A percentile compares a stretch with the other conserved stretches of the same genome.
These are phyloP conservation scores for Limnephilus lunatus DNA, from an alignment of 2,888 invertebrate genomes.

Conservation along the genomic window DNA sequence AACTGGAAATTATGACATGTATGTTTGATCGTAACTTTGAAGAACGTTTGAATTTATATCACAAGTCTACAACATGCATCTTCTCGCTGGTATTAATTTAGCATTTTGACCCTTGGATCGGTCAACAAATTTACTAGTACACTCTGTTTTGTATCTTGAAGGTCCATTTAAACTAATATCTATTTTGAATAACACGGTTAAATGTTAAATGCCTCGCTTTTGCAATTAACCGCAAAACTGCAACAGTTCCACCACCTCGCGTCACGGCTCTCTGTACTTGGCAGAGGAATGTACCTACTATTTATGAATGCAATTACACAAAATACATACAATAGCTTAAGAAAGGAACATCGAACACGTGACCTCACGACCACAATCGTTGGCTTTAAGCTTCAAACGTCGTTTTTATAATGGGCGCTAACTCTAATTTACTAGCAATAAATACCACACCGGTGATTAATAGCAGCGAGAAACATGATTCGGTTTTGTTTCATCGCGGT, in stretches of 20 bases:
- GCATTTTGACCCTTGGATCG: not conserved
- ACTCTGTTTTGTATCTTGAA: not conserved
- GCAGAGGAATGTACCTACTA: not conserved
- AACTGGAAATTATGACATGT: not conserved
- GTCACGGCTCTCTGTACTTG: not conserved
- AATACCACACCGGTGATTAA: not conserved
- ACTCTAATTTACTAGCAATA: slow-evolving; percentile 23
- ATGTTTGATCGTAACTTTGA: not conserved
- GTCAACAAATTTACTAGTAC: not conserved
- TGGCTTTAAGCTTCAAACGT: not conserved
- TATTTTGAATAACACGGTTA: not conserved
- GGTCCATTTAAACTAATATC: not conserved
- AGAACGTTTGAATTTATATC: not conserved
- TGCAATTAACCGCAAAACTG: not conserved
- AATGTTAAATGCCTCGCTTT: not conserved
- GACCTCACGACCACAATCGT: slow-evolving; percentile 2
- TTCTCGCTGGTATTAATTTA: not conserved
- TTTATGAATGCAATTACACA: slow-evolving; percentile 2
- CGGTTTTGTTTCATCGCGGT: slow-evolving; percentile 19
- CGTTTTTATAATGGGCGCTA: slow-evolving; percentile 2
- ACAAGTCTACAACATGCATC: too few species aligned
- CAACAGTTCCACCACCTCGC: not conserved
- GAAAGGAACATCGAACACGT: not conserved
- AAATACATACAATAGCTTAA: slow-evolving; percentile 2
- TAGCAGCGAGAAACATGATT: not conserved